Base-by-base conservation (phyloP, 2,797 vertebrate species). In the Rhinogobio ventralis region DNA sequence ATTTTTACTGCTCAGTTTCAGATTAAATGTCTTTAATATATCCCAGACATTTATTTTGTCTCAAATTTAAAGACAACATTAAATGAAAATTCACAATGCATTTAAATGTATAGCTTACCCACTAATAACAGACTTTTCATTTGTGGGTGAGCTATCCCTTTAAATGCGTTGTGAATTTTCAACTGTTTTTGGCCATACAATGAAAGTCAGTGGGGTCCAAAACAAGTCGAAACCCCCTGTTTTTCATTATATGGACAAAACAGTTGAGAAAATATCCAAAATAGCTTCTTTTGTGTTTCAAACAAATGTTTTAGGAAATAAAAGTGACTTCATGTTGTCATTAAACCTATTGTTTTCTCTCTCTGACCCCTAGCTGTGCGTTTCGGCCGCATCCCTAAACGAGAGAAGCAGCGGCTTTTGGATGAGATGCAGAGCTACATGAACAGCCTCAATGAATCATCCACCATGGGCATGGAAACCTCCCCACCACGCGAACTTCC, bases 351-450 rank as follows among this genome's bases (percentile, higher is more conserved):
- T 66, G 15, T 69, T 9, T 42, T 66, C 11, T 53, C 60, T 75
- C 49, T 79, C 49, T 86, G 68, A 67, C 62, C 77, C 60, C 25
- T 68, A 93, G 93, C 93, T 86, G 93, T 93, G 62, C 92, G 93
- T 64, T 93, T 93, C 19, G 93, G 93, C 15, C 92, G 93, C 20
- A 93, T 93, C 88, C 92, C 93, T 14, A 93, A 93, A 72, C 90
- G 93, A 36, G 93, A 93, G 87, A 93, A 93, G 80, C 93, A 93
- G 82, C 88, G 93, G 46, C 90, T 93, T 9, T 51, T 93, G 89
- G 93, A 93, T 5, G 93, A 93, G 84, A 93, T 93, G 90, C 92
- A 93, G 88, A 93, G 88, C 88, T 92, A 93, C 88, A 92, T 93
- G 91, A 93, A 91, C 89, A 91, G 92, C 87, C 90, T 92, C 46